Evolutionary conservation across 2,888 invertebrate genomes (phyloP), one percentile per base, ranked within the genome.

Genomic region (Chrysopilus asiliformis): DNA sequence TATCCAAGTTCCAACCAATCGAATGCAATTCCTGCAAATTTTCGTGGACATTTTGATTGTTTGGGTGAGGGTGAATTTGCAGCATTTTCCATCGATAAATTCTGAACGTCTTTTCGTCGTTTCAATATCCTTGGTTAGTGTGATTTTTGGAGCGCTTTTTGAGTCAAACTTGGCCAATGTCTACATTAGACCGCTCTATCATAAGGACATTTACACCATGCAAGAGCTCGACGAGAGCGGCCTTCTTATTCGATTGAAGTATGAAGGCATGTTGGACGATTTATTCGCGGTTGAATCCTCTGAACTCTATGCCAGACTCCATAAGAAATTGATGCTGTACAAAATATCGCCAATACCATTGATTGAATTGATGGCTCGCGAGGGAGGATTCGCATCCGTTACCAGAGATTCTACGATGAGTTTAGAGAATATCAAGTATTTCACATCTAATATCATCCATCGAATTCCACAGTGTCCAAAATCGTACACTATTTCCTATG

Each of bases 81-180:
- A 44, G 2, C 47, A 48, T 4, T 62, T 58, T 46, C 60, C 65
- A 6, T 52, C 53, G 1, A 58, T 55, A 38, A 43, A 49, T 20
- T 54, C 61, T 13, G 64, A 65, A 34, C 55, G 59, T 34, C 47
- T 65, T 13, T 58, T 65, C 39, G 46, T 64, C 9, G 50, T 53
- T 2, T 56, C 61, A 1, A 41, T 64, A n/a, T 56, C 56, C 34
- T 33, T 64, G 33, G 56, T 60, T 2, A 57, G 61, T 41, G 57
- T 66, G 7, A 60, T 61, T 19, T 56, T 62, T 36, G 60, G 60
- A 3, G 59, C 64, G 1, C 36, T 63, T 9, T 55, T 66, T 29
- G 66, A 66, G 43, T 64, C 65, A 4, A 59, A 58, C 19, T 47
- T 66, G 32, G 60, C 65, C 4, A 64, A 60, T 1, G 58, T 59